phyloP scores from a whole-genome alignment of 2,113 vertebrate genomes.

The Tachysurus fulvidraco region DNA sequence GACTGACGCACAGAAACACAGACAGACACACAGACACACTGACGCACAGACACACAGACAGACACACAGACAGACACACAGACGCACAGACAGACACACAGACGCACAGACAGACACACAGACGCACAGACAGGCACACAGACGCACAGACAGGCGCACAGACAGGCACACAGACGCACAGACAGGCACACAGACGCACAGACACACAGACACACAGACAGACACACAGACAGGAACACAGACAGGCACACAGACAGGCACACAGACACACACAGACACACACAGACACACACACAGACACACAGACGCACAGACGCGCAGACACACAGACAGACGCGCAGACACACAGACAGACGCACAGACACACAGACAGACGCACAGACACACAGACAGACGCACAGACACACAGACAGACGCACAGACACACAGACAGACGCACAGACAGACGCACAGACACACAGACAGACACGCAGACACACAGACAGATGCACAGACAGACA shows the following conservation, averaged over 20 bases:
- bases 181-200: not conserved
- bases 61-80: not conserved
- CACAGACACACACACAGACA: constrained; percentile 57
- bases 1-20: constrained; percentile 52
- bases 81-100: constrained; percentile 58
- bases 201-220: not conserved
- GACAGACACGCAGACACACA: not conserved
- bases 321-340: not conserved
- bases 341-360: no score
- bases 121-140: constrained; percentile 56
- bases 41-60: constrained; percentile 39
- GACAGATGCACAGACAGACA: no score
- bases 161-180: constrained; percentile 61
- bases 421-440: constrained; percentile 55
- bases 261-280: constrained; percentile 52
- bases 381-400: constrained; percentile 54
- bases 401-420: constrained; percentile 55
- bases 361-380: constrained; percentile 57
- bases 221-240: no score
- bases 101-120: constrained; percentile 58
- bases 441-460: constrained; percentile 48
- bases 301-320: constrained; percentile 58
- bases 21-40: constrained; percentile 56
- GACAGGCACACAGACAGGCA: constrained; percentile 63
- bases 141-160: constrained; percentile 50